Base-by-base conservation (phyloP, 2,113 vertebrate genomes). In the Nyctereutes procyonoides region DNA sequence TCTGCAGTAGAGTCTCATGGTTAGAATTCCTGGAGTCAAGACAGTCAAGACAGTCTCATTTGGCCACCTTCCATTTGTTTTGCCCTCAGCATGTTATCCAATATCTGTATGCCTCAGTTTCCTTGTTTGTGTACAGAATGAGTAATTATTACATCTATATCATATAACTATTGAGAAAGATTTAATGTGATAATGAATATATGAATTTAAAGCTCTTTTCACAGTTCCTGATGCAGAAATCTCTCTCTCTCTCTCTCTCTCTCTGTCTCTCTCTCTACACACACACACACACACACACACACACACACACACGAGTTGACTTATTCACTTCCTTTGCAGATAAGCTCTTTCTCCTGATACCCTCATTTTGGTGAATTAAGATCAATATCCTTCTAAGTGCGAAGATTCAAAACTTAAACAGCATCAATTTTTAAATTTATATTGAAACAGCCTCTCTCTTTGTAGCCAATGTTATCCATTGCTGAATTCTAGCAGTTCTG, bases 361-460 rank as follows among this genome's bases (percentile, higher is more conserved):
- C 15, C 20, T 82, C 28, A 63, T 76, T 81, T 77, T 96, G 58
- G 10, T 88, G 24, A 95, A 82, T 73, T 96, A 77, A 96, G 20
- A 65, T 65, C 19, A 67, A 58, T 55, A 4, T 73, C 6, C 17
- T 97, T 83, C 48, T 95, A 77, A 90, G 6, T 81, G 8, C 9
- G 65, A 62, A 97, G 32, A 28, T 2, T 96, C 76, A 88, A 88
- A 95, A 81, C 5, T 81, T 88, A 93, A 84, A 8, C 16, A 48
- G 74, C 26, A 56, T 35, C 17, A 38, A 11, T 28, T 65, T 38
- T 15, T 56, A 69, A 56, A 53, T 93, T 87, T 80, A 12, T 12
- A 38, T 24, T 20, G 69, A 94, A 71, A 55, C 2, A 81, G 0
- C 13, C 53, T 60, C 16, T 93, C 35, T 32, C 24, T 62, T 91